Evolutionary conservation across 1,140 invertebrate genomes (phyloP).

Genomic region (Drosophila orosa): DNA sequence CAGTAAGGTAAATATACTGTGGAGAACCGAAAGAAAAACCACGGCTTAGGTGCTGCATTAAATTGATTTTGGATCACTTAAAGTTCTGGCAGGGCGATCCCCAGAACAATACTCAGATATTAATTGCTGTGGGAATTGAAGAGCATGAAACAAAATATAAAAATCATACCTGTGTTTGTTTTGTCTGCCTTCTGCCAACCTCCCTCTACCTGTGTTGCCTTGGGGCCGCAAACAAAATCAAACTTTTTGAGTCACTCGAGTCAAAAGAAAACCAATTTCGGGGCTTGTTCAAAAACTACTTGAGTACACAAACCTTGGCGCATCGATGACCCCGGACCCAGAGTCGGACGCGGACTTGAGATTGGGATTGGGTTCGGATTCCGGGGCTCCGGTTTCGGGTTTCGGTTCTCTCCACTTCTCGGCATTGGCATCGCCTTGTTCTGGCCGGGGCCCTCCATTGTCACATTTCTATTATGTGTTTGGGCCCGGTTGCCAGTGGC

Average conservation of each 20-base stretch:
- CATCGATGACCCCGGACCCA: slow-evolving; percentile 21
- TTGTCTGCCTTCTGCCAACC: slow-evolving; percentile 8
- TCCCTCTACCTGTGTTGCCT: slow-evolving; percentile 19
- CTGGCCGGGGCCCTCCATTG: slow-evolving; percentile 43
- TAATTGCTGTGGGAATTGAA: slow-evolving; percentile 53
- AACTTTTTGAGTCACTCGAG: slow-evolving; percentile 53
- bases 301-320: slow-evolving; percentile 60
- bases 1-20: not conserved
- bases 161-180: slow-evolving; percentile 39
- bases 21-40: not conserved
- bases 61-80: slow-evolving; percentile 35
- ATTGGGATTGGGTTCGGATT: slow-evolving; percentile 4
- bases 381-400: slow-evolving; percentile 25
- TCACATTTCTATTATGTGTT: slow-evolving; percentile 72
- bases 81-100: slow-evolving; percentile 7
- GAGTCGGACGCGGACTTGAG: not conserved
- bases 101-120: slow-evolving; percentile 41
- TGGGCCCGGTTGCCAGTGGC: slow-evolving; percentile 25
- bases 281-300: slow-evolving; percentile 54
- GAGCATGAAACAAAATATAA: slow-evolving; percentile 27
- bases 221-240: slow-evolving; percentile 31
- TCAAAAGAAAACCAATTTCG: slow-evolving; percentile 71
- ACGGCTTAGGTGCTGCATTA: slow-evolving; percentile 14
- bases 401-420: slow-evolving; percentile 23
- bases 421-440: slow-evolving; percentile 21